A percentile compares a stretch with the other conserved stretches of the same genome.
phyloP scores from a whole-genome alignment of 2,113 vertebrate genomes.

The Menura novaehollandiae region DNA sequence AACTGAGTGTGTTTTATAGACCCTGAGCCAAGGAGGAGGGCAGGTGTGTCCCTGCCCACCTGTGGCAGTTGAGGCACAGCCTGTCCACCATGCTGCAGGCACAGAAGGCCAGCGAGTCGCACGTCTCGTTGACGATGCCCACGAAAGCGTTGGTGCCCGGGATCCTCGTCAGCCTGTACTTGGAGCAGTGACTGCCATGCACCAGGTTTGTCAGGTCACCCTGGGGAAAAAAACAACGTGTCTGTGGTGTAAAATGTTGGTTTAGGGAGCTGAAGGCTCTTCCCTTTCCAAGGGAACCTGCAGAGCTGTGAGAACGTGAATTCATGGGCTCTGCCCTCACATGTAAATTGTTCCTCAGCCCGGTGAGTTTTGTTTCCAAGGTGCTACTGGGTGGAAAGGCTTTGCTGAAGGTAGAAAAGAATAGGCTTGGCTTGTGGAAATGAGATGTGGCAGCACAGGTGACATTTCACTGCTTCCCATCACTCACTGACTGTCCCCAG shows the following conservation, averaged over 20 bases:
- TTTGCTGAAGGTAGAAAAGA: background rate
- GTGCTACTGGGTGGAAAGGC: background rate
- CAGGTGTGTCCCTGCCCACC: slow-evolving; percentile 63
- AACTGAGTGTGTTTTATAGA: fast-evolving
- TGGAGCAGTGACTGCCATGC: slow-evolving; percentile 96
- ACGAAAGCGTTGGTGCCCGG: slow-evolving; percentile 96
- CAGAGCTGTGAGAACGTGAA: background rate
- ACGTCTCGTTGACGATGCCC: slow-evolving; percentile 96
- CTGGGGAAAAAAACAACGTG: slow-evolving; percentile 42
- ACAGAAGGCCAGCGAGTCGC: slow-evolving; percentile 95
- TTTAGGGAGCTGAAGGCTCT: background rate
- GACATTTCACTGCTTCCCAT: background rate
- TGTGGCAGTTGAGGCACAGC: slow-evolving; percentile 98
- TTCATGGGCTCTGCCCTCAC: fast-evolving
- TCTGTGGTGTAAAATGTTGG: fast-evolving
- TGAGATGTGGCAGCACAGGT: background rate
- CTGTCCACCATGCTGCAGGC: slow-evolving; percentile 98
- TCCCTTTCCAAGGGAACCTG: background rate
- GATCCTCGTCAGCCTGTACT: slow-evolving; percentile 90
- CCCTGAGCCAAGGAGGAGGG: background rate
- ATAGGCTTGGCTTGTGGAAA: background rate
- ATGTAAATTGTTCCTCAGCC: background rate
- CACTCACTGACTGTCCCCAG: fast-evolving
- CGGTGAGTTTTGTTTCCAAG: background rate
- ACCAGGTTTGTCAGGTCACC: slow-evolving; percentile 97